These are phyloP conservation scores for Lithobates pipiens DNA, from an alignment of 2,797 vertebrate genomes.

Conservation along the genomic window DNA sequence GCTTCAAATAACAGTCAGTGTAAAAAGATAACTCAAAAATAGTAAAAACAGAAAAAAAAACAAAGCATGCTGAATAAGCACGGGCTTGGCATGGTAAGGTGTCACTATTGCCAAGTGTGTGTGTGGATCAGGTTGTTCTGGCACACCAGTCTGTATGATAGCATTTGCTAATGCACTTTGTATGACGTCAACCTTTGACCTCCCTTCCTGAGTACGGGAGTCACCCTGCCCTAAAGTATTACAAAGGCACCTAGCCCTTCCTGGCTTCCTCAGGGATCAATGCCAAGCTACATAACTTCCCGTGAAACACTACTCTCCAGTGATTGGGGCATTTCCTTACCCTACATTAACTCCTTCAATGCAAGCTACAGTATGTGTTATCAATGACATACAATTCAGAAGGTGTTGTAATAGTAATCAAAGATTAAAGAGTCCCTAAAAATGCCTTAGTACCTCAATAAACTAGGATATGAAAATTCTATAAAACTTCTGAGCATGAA, in stretches of 20 bases:
- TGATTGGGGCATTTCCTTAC: slow-evolving; percentile 31
- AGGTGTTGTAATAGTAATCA: neutral
- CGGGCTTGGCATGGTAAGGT: neutral
- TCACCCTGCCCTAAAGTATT: slow-evolving; percentile 62
- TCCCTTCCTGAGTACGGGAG: slow-evolving; percentile 58
- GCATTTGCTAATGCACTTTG: slow-evolving; percentile 54
- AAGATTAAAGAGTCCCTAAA: neutral
- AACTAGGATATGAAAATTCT: no score
- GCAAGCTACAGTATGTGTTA: neutral
- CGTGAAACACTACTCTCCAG: neutral
- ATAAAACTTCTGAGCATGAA: no score
- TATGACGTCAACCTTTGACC: slow-evolving; percentile 58
- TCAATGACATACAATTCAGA: neutral
- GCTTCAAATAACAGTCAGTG: neutral
- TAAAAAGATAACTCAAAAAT: neutral
- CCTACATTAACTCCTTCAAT: slow-evolving; percentile 37
- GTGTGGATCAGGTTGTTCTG: slow-evolving; percentile 16
- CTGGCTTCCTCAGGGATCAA: slow-evolving; percentile 50
- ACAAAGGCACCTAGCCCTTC: slow-evolving; percentile 58
- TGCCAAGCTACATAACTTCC: slow-evolving; percentile 66
- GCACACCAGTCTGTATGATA: slow-evolving; percentile 26
- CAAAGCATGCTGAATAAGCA: slow-evolving; percentile 36
- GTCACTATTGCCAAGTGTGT: slow-evolving; percentile 33
- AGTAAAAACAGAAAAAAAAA: neutral
- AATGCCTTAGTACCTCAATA: neutral